Evolutionary conservation across 2,888 invertebrate species (phyloP), one percentile per base, ranked within the genome.

Genomic region (Chrysodeixis includens): DNA sequence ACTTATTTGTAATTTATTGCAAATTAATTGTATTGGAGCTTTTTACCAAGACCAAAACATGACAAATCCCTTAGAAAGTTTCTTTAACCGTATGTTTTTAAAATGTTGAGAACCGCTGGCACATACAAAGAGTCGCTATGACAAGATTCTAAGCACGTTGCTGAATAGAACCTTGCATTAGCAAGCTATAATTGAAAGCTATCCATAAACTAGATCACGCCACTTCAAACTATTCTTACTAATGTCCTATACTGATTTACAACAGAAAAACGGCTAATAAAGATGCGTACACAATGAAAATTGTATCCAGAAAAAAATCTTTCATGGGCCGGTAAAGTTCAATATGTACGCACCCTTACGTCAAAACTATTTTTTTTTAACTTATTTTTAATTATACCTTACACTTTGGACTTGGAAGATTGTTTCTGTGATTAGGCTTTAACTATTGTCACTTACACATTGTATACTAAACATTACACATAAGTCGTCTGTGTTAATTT

Each of bases 381-480:
- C 58, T 49, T 56, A 51, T 10, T 30, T 18, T 56, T 30, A 2
- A n/a, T 57, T 53, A 16, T 65, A 64, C 30, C 22, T 58, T 52
- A 30, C 56, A 56, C 32, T 40, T 57, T 74, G 62, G 62, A 70
- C 70, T 60, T 57, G 57, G 52, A 55, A 61, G 63, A 74, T 60
- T 60, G 54, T 60, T 74, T 57, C 20, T 66, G 59, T 69, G 69
- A 74, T 70, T 74, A 74, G 74, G 66, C 62, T 69, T 74, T 74
- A 71, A 62, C 74, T 74, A 74, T 74, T 74, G 74, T 74, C 73
- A 62, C 60, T 74, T 70, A 58, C 62, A 73, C 73, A 62, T 49
- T 60, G 74, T 66, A 66, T 70, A 63, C 62, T 63, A 69, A 46
- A 60, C 18, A 57, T 60, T 69, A 74, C 65, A 74, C 30, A 46